These are phyloP conservation scores for Hetaerina titia DNA, from an alignment of 2,888 invertebrate genomes.

Conservation along the genomic window DNA sequence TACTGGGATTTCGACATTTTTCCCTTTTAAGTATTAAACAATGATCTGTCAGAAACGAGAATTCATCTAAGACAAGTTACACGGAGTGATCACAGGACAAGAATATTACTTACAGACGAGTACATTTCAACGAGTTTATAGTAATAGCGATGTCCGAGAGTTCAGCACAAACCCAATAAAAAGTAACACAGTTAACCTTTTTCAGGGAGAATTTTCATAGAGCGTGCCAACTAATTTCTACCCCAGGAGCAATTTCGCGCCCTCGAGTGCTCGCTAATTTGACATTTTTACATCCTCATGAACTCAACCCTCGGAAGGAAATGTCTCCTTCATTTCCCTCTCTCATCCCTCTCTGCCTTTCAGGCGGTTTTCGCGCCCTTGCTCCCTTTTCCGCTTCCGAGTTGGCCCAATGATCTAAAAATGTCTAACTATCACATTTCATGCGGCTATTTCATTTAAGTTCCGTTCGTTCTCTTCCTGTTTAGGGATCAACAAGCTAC, in stretches of 20 bases:
- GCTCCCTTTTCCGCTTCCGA: not conserved
- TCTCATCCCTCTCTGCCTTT: not conserved
- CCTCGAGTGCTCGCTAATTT: too few relatives aligned
- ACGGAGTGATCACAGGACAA: too few relatives aligned
- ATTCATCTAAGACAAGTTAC: too few relatives aligned
- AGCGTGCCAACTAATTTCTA: too few relatives aligned
- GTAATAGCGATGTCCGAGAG: not conserved
- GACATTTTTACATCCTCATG: too few relatives aligned
- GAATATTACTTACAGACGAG: too few relatives aligned
- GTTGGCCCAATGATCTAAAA: slow-evolving; percentile 25
- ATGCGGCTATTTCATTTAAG: not conserved
- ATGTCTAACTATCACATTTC: slow-evolving; percentile 21
- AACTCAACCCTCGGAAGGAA: not conserved
- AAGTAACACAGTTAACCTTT: not conserved
- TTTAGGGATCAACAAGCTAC: not conserved
- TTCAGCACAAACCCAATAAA: not conserved
- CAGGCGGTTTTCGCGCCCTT: not conserved
- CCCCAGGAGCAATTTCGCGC: too few relatives aligned
- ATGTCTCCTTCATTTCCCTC: not conserved
- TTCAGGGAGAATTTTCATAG: too few relatives aligned
- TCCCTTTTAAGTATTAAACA: too few relatives aligned
- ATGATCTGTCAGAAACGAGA: too few relatives aligned
- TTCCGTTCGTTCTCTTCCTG: not conserved
- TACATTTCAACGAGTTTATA: too few relatives aligned
- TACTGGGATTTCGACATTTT: too few relatives aligned